A percentile compares a stretch with the other conserved stretches of the same genome.
Evolutionary conservation across 2,888 invertebrate species (phyloP).

Genomic region (Apocheima hispidaria): DNA sequence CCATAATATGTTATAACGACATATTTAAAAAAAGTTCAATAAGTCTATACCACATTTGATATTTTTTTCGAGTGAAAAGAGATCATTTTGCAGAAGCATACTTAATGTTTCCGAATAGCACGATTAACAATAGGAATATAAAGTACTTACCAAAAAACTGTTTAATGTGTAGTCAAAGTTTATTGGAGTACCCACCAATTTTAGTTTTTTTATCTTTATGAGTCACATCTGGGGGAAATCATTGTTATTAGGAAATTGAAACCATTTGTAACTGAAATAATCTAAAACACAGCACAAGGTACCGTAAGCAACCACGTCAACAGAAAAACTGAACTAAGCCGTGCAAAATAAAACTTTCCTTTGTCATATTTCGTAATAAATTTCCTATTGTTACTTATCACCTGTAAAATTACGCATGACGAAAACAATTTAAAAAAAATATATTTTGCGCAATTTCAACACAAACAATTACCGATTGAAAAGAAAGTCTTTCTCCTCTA

Average conservation of each 20-base stretch:
- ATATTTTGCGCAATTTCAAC: conserved; percentile 66
- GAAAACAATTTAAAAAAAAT: conserved; percentile 59
- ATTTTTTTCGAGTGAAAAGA: too few species aligned
- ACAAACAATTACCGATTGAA: conserved; percentile 58
- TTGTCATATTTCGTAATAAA: conserved; percentile 48
- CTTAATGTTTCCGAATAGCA: too few species aligned
- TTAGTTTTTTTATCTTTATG: too few species aligned
- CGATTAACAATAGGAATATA: too few species aligned
- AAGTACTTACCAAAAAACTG: too few species aligned
- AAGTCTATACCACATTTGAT: too few species aligned
- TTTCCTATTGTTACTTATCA: conserved; percentile 57
- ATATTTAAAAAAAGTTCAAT: too few species aligned
- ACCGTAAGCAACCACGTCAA: conserved; percentile 47
- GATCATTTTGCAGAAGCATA: too few species aligned
- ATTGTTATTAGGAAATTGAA: neutral
- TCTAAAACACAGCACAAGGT: conserved; percentile 12
- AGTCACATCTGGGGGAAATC: too few species aligned
- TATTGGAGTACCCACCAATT: too few species aligned
- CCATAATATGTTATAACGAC: too few species aligned
- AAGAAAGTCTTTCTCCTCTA: conserved; percentile 81
- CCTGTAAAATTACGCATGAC: conserved; percentile 63
- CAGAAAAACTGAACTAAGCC: conserved; percentile 41
- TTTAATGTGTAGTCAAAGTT: too few species aligned
- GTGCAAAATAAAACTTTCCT: conserved; percentile 50
- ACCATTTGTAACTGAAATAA: neutral